Evolutionary conservation across 2,797 vertebrate species (phyloP).

Genomic region (Aselliscus stoliczkanus): DNA sequence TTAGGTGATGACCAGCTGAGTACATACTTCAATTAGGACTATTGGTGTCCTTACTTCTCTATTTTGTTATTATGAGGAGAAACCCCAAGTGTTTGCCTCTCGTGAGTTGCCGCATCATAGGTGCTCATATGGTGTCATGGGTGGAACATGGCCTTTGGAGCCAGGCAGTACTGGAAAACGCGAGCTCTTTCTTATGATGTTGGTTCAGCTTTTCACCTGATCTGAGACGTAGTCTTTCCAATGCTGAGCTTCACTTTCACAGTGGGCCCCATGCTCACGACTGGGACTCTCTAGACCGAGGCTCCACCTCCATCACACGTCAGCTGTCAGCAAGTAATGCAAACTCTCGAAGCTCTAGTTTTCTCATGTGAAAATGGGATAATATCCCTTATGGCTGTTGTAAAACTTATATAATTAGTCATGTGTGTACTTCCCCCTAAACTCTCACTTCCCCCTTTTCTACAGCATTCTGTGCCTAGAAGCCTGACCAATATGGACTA

Average conservation of each 20-base stretch:
- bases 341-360: neutral
- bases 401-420: neutral
- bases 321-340: neutral
- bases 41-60: neutral
- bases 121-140: fast-evolving
- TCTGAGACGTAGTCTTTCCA: neutral
- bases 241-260: neutral
- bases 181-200: neutral
- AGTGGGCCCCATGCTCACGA: neutral
- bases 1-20: neutral
- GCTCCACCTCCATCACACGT: too few relatives aligned
- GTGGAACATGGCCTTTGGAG: neutral
- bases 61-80: neutral
- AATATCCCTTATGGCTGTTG: neutral
- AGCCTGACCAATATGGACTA: neutral
- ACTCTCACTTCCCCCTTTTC: neutral
- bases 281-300: neutral
- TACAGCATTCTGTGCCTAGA: neutral
- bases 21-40: neutral
- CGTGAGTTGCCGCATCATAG: fast-evolving
- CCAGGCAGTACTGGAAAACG: neutral
- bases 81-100: neutral
- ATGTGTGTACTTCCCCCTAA: neutral
- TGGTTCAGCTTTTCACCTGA: neutral
- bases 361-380: neutral